Conservation (phyloP, 1,140 invertebrate genomes). For the Phymastichus coffea region DNA sequence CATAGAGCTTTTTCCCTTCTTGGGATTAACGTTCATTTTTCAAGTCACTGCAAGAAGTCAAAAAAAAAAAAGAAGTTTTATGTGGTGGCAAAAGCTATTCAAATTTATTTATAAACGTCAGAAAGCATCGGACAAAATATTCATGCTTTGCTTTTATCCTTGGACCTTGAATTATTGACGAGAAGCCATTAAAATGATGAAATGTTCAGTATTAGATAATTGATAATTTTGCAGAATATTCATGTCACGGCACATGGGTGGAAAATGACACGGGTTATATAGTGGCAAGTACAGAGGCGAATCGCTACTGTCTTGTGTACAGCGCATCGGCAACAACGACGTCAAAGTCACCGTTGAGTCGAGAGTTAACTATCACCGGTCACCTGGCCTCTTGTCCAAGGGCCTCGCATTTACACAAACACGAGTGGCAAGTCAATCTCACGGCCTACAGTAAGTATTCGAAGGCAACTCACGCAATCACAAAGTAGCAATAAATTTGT, state of each 20-base stretch:
- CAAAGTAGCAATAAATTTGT: not conserved
- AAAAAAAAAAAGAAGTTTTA: not conserved
- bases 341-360: constrained; percentile 31
- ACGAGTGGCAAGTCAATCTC: constrained; percentile 52
- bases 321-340: constrained; percentile 39
- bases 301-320: constrained; percentile 52
- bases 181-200: too few species aligned
- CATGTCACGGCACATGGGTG: constrained; percentile 68
- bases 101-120: too few species aligned
- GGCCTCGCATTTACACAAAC: constrained; percentile 44
- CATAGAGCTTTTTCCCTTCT: too few species aligned
- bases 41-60: not conserved
- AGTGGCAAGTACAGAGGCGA: constrained; percentile 59
- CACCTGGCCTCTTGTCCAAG: constrained; percentile 53
- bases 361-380: constrained; percentile 48
- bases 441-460: constrained; percentile 50
- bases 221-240: constrained; percentile 64
- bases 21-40: too few species aligned
- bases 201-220: too few species aligned
- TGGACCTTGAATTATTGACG: too few species aligned
- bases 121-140: too few species aligned
- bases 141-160: too few species aligned
- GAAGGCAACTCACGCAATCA: constrained; percentile 29
- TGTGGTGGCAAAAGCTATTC: too few species aligned
- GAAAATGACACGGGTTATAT: constrained; percentile 68